Evolutionary conservation across 2,113 vertebrate genomes (phyloP).

Genomic region (Montifringilla adamsi): DNA sequence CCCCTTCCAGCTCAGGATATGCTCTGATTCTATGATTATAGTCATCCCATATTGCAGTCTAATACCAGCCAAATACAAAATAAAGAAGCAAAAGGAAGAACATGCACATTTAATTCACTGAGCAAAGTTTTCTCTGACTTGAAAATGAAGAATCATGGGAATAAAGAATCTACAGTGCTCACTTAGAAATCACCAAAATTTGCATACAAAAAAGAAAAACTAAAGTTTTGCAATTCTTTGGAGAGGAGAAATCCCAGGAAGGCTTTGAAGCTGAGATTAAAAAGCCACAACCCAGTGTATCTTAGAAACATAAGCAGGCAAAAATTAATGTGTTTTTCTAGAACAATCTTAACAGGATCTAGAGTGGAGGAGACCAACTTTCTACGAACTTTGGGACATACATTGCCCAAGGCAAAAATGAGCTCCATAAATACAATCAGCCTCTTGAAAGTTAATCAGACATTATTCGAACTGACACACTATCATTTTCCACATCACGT

Average conservation of each 20-base stretch:
- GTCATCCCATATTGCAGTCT: not conserved
- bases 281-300: not conserved
- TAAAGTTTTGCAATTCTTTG: not conserved
- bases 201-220: not conserved
- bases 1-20: not conserved
- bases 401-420: not conserved
- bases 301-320: not conserved
- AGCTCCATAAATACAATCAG: not conserved
- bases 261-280: slow-evolving; percentile 2
- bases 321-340: slow-evolving; percentile 8
- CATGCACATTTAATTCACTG: not conserved
- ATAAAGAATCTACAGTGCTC: not conserved
- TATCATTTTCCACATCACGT: not conserved
- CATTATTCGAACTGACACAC: not conserved
- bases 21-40: not conserved
- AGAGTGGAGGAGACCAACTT: not conserved
- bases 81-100: not conserved
- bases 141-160: not conserved
- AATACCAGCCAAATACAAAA: not conserved
- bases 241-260: not conserved
- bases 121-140: not conserved
- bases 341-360: not conserved
- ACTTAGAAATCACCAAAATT: not conserved
- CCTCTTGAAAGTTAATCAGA: not conserved
- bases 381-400: not conserved